Evolutionary conservation across 1,140 invertebrate species (phyloP), one percentile per base, ranked within the genome.

Genomic region (Nautilus pompilius): DNA sequence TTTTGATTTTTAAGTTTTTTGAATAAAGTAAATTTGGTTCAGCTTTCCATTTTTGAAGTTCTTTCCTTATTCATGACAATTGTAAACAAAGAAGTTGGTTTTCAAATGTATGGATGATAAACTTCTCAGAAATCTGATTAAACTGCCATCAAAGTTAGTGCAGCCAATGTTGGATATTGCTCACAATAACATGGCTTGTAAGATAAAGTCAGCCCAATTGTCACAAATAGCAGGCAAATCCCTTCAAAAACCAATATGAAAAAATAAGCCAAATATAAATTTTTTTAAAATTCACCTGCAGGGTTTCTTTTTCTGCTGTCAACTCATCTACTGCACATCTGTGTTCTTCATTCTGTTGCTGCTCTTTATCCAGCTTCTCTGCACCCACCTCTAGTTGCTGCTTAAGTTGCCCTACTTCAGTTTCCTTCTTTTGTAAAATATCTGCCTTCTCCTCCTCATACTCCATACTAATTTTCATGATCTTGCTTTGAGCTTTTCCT

Each of bases 401-500:
- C 57, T 66, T 76, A 30, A 79, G 66, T 20, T 76, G 67, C 33
- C 74, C 67, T 4, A 82, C 69, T 62, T 82, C 74, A n/a, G 76
- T 80, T 57, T 84, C 83, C 54, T 75, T 76, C 24, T 71, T 57
- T 8, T 58, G 57, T 33, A 71, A 57, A 28, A 72, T 58, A 30
- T 84, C 82, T 29, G 82, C 76, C 26, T 69, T 76, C 61, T 80
- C 78, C 60, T 64, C 70, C 57, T 76, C 69, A 65, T 68, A 71
- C 41, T 75, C 70, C 66, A 75, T 72, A 62, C 65, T 70, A 63
- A 69, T 62, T 60, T 72, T 69, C 33, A 60, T 65, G 49, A 77
- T 64, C 63, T 75, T 78, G 54, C 54, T 66, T 30, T 75, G 73
- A 26, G 74, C 60, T 73, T 73, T 80, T 26, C 72, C 71, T 66